These are phyloP conservation scores for Drosophila santomea DNA, from an alignment of 1,140 invertebrate species.

Conservation along the genomic window DNA sequence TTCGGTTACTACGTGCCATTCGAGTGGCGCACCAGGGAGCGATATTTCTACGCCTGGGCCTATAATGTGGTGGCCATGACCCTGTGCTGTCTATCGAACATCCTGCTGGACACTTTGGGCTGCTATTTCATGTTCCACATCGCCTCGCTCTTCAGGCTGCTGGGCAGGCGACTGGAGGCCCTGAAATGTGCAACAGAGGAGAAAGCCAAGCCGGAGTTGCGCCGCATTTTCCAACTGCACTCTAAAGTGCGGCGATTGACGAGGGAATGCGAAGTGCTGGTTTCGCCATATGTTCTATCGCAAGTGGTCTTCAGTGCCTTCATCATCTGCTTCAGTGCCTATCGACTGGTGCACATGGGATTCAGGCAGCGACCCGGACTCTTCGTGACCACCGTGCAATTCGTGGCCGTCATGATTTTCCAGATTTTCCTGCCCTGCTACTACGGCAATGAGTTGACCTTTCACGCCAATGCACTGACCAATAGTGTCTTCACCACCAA, in stretches of 20 bases:
- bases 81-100: conserved; percentile 61
- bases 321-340: conserved; percentile 75
- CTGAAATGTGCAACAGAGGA: conserved; percentile 35
- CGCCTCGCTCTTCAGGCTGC: conserved; percentile 51
- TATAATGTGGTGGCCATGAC: conserved; percentile 69
- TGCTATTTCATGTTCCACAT: conserved; percentile 77
- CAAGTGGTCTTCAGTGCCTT: conserved; percentile 75
- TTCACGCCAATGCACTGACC: conserved; percentile 59
- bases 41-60: conserved; percentile 65
- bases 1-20: conserved; percentile 75
- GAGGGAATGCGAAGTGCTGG: conserved; percentile 50
- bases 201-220: conserved; percentile 37
- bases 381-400: conserved; percentile 69
- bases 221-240: conserved; percentile 51
- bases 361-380: conserved; percentile 58
- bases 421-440: conserved; percentile 79
- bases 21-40: conserved; percentile 56
- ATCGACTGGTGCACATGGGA: conserved; percentile 65
- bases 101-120: conserved; percentile 59
- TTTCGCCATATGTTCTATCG: conserved; percentile 64
- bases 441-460: conserved; percentile 71
- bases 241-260: conserved; percentile 28
- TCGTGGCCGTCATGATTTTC: conserved; percentile 65
- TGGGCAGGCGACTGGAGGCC: conserved; percentile 50
- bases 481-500: conserved; percentile 66